A percentile compares a stretch with the other conserved stretches of the same genome.
These are phyloP conservation scores for Perdita meconis DNA, from an alignment of 2,888 invertebrate genomes.

Conservation along the genomic window DNA sequence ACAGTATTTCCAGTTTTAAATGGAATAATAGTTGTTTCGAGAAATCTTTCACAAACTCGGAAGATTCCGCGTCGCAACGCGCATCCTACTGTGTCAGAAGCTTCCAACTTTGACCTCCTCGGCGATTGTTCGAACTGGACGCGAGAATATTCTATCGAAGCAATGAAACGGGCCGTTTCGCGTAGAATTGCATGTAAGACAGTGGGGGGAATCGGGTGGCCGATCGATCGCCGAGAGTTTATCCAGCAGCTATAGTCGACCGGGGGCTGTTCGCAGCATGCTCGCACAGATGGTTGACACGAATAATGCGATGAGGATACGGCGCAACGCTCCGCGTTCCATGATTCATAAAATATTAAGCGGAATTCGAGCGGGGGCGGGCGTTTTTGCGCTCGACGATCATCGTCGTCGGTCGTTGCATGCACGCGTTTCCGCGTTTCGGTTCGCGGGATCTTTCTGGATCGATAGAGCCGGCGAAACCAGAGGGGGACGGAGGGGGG, in stretches of 20 bases:
- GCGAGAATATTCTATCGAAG: constrained; percentile 18
- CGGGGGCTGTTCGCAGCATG: constrained; percentile 24
- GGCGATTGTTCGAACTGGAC: not conserved
- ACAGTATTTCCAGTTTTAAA: too few species aligned
- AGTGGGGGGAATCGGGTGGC: constrained; percentile 35
- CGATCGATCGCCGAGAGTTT: constrained; percentile 60
- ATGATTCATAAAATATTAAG: constrained; percentile 63
- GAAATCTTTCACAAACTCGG: too few species aligned
- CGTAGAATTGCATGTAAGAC: constrained; percentile 46
- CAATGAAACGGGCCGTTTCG: constrained; percentile 32
- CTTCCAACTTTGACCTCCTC: not conserved
- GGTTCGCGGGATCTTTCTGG: constrained; percentile 45
- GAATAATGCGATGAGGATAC: constrained; percentile 57
- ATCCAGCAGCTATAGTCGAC: constrained; percentile 56
- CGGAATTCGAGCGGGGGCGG: constrained; percentile 40
- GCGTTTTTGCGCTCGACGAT: constrained; percentile 19
- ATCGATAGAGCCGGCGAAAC: constrained; percentile 28
- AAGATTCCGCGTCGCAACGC: too few species aligned
- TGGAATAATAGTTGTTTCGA: too few species aligned
- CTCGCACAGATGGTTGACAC: constrained; percentile 65
- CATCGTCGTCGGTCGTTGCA: constrained; percentile 17
- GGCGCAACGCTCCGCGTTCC: constrained; percentile 40
- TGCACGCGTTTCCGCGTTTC: constrained; percentile 46
- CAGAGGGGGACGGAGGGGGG: not conserved
- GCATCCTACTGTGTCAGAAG: too few species aligned